phyloP scores from a whole-genome alignment of 64 coral and sea anemone species.

The Pocillopora verrucosa region DNA sequence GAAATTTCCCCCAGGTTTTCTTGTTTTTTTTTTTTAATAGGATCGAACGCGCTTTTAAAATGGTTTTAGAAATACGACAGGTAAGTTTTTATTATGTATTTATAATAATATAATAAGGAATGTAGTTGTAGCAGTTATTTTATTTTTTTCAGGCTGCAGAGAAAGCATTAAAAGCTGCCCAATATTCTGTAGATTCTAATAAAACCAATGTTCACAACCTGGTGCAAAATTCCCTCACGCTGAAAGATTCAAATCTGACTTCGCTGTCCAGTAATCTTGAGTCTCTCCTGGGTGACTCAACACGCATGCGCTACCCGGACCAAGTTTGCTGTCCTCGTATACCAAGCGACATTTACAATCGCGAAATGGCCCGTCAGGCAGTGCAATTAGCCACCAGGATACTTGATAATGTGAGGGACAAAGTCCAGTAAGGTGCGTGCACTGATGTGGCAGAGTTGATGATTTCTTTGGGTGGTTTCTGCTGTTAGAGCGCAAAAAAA shows the following conservation, averaged over 20 bases:
- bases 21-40: no score
- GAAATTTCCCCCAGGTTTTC: no score
- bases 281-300: slow-evolving; percentile 32
- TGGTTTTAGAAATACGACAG: no score
- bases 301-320: slow-evolving; percentile 77
- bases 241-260: slow-evolving; percentile 35
- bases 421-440: background rate
- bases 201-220: slow-evolving; percentile 64
- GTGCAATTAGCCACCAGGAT: slow-evolving; percentile 35
- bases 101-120: no score
- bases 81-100: no score
- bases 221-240: slow-evolving; percentile 26
- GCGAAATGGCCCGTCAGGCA: slow-evolving; percentile 28
- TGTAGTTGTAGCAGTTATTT: background rate
- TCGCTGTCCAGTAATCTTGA: slow-evolving; percentile 11
- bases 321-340: slow-evolving; percentile 38
- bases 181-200: slow-evolving; percentile 60
- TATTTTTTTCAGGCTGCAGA: slow-evolving; percentile 61
- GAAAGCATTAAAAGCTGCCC: slow-evolving; percentile 75
- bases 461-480: no score
- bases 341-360: slow-evolving; percentile 55
- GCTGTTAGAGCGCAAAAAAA: no score
- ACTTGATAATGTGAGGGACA: slow-evolving; percentile 14
- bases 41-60: no score
- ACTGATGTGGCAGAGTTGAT: background rate